A percentile compares a stretch with the other conserved stretches of the same genome.
phyloP scores from a whole-genome alignment of 30 jellyfish, hydroid and myxozoan species.

The Nemopilema nomurai region DNA sequence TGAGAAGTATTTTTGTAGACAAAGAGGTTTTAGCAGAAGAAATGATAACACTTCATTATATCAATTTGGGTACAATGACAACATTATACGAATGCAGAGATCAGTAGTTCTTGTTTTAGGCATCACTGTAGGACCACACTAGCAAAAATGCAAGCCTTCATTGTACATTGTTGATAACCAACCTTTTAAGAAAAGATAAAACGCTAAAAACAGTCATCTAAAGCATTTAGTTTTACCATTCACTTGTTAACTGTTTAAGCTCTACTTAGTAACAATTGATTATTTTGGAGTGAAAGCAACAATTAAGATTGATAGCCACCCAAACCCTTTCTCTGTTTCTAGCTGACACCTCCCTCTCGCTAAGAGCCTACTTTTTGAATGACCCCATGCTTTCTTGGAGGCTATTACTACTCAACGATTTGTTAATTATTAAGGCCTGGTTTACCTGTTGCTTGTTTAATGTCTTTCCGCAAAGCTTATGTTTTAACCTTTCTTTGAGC shows the following conservation, averaged over 20 bases:
- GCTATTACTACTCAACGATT: not conserved
- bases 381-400: too few species aligned
- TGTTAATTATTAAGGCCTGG: not conserved
- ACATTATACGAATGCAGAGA: conserved; percentile 58
- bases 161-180: conserved; percentile 34
- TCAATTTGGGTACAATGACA: conserved; percentile 30
- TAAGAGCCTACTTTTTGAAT: not conserved
- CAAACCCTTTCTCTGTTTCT: not conserved
- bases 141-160: conserved; percentile 38
- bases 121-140: conserved; percentile 43
- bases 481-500: conserved; percentile 6
- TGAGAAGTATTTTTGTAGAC: conserved; percentile 55
- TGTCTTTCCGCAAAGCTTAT: conserved; percentile 7
- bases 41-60: conserved; percentile 46
- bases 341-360: not conserved
- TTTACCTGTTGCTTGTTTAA: not conserved
- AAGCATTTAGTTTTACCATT: not conserved
- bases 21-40: conserved; percentile 49
- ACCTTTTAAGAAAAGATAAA: conserved; percentile 14
- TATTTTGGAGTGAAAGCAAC: not conserved
- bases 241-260: not conserved
- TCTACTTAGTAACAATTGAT: not conserved
- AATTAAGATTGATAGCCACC: not conserved
- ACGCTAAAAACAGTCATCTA: not conserved
- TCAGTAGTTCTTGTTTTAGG: conserved; percentile 60